Base-by-base conservation (phyloP, 2,888 invertebrate species). In the Agrotis exclamationis region DNA sequence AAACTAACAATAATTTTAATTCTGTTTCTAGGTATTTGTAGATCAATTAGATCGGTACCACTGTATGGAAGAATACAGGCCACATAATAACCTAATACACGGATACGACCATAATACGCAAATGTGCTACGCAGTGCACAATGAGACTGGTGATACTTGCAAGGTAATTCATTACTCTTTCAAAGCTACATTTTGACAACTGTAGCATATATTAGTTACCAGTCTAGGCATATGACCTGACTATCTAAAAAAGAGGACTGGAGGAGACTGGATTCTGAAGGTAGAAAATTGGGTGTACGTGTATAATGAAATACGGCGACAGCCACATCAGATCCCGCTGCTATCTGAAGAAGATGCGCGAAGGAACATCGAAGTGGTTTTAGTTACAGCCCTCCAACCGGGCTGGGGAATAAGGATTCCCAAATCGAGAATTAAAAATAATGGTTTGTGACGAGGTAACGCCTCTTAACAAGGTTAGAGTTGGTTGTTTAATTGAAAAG, bases 81-180 rank as follows among this genome's bases (percentile, higher is more conserved):
- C 57, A 11, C 47, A 78, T 28, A 66, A 75, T 28, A 53, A 63
- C 4, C 11, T 80, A n/a, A 57, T 57, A 16, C 54, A 58, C 1
- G 82, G 82, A 4, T 82, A 69, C 24, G 77, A 82, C 5, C 28
- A 51, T 14, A 39, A 18, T 4, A 72, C 59, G 11, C 82, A 82
- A 39, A 56, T 71, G 33, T 82, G 82, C 33, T 82, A 77, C 24
- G 77, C 63, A 16, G 16, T 45, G 0, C 56, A 54, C 4, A 53
- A 62, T n/a, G n/a, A n/a, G 0, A 57, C 48, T n/a, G 58, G 70
- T 1, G 58, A 80, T 14, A 80, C 82, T 16, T 82, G 82, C 28
- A 70, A 82, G 72, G 82, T 82, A 63, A 60, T n/a, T 47, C 28
- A 28, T 28, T 28, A 28, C 0, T 28, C 28, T 28, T 28, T 28